Conservation (phyloP, 2,888 invertebrate genomes). For the Tolmerus cingulatus region DNA sequence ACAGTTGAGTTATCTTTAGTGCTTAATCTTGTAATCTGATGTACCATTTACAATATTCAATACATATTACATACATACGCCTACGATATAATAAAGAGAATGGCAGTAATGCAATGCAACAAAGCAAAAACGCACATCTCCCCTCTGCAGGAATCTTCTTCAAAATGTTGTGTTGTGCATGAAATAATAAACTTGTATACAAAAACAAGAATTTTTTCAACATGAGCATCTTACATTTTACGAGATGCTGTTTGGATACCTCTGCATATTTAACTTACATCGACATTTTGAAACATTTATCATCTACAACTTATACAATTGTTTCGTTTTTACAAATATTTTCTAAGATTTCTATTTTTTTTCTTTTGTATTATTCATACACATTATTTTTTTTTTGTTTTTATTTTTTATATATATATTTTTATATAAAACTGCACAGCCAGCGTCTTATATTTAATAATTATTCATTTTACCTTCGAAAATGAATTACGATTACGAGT, state of each 20-base stretch:
- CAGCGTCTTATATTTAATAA: conserved; percentile 41
- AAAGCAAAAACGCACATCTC: neutral
- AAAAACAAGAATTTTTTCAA: neutral
- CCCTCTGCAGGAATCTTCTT: neutral
- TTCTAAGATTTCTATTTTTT: neutral
- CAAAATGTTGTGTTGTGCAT: neutral
- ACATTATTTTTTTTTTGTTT: neutral
- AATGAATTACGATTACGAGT: conserved; percentile 11
- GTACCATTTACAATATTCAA: conserved; percentile 11
- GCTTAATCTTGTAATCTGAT: neutral
- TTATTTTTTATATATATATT: too few species aligned
- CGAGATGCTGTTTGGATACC: neutral
- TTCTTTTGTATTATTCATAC: neutral
- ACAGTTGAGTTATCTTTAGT: neutral
- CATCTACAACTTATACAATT: conserved; percentile 1
- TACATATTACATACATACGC: conserved; percentile 9
- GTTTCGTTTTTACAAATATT: conserved; percentile 22
- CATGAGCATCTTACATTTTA: neutral
- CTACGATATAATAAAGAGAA: conserved; percentile 5
- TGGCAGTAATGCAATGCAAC: conserved; percentile 28
- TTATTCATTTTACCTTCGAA: neutral
- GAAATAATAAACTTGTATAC: neutral
- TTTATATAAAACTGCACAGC: conserved; percentile 45
- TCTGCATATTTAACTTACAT: neutral
- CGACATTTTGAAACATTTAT: neutral